phyloP scores from a whole-genome alignment of 2,888 invertebrate genomes.

The Polyommatus iphigenia region DNA sequence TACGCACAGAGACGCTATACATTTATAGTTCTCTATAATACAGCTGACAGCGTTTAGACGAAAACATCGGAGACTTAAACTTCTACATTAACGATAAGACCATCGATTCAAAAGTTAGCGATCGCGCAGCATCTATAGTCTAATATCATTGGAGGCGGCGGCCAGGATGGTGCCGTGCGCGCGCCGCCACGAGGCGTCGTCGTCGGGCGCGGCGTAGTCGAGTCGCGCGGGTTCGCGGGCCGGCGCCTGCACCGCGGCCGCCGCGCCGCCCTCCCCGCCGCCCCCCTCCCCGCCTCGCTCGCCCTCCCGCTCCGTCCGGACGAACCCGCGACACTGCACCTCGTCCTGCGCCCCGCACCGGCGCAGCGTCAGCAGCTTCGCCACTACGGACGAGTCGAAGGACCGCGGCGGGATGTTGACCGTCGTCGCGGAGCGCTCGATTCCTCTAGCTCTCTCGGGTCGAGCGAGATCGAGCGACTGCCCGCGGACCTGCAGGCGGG shows the following conservation, averaged over 20 bases:
- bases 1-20: neutral
- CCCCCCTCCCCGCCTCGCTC: slow-evolving; percentile 40
- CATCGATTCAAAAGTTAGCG: neutral
- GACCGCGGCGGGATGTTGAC: slow-evolving; percentile 63
- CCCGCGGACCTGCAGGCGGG: slow-evolving; percentile 66
- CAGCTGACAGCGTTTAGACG: neutral
- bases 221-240: neutral
- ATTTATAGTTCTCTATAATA: slow-evolving; percentile 23
- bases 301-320: slow-evolving; percentile 45
- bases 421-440: slow-evolving; percentile 70
- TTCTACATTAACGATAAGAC: slow-evolving; percentile 29
- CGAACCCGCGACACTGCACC: slow-evolving; percentile 54
- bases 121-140: slow-evolving; percentile 51
- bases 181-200: slow-evolving; percentile 44
- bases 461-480: slow-evolving; percentile 68
- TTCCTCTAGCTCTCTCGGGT: slow-evolving; percentile 54
- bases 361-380: slow-evolving; percentile 69
- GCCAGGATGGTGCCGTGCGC: slow-evolving; percentile 51
- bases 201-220: slow-evolving; percentile 36
- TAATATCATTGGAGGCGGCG: slow-evolving; percentile 61
- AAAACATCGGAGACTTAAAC: slow-evolving; percentile 19
- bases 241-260: slow-evolving; percentile 32
- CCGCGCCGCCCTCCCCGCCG: slow-evolving; percentile 37
- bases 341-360: slow-evolving; percentile 65
- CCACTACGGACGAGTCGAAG: slow-evolving; percentile 68